Evolutionary conservation across 1,140 invertebrate species (phyloP).

Genomic region (Penaeus vannamei): DNA sequence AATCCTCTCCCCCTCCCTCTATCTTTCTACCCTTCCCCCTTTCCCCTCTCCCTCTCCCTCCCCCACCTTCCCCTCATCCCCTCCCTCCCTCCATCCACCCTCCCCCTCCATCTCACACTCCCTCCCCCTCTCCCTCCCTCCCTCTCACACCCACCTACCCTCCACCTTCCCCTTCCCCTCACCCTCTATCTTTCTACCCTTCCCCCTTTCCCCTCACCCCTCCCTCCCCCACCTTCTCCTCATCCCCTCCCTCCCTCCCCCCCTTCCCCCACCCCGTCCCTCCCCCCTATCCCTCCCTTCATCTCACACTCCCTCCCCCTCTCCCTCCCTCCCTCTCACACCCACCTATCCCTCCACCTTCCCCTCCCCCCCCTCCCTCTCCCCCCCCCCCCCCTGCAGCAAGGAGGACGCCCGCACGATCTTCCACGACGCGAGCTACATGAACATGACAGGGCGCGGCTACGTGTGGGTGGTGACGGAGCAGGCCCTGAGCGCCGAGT

Average conservation of each 20-base stretch:
- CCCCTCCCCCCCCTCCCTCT: not conserved
- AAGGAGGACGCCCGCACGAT: slow-evolving; percentile 91
- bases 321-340: not conserved
- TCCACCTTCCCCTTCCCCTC: not conserved
- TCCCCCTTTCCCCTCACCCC: not conserved
- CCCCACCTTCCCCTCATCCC: no score
- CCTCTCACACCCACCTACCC: no score
- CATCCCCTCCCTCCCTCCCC: not conserved
- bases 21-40: not conserved
- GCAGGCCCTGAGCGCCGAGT: slow-evolving; percentile 88
- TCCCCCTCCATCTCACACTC: no score
- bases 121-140: not conserved
- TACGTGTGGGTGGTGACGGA: slow-evolving; percentile 99
- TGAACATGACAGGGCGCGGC: slow-evolving; percentile 91
- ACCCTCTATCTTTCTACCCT: no score
- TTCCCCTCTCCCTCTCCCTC: no score
- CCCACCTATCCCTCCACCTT: not conserved
- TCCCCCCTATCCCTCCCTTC: no score
- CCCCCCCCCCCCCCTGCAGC: slow-evolving; percentile 74
- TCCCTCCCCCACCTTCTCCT: not conserved
- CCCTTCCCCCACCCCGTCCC: no score
- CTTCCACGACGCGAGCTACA: slow-evolving; percentile 86
- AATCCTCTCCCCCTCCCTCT: not conserved
- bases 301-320: no score
- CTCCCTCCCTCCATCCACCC: no score